Percentiles rank a stretch among this genome's conserved stretches.
Evolutionary conservation across 2,888 invertebrate species (phyloP).

Genomic region (Apoda limacodes): DNA sequence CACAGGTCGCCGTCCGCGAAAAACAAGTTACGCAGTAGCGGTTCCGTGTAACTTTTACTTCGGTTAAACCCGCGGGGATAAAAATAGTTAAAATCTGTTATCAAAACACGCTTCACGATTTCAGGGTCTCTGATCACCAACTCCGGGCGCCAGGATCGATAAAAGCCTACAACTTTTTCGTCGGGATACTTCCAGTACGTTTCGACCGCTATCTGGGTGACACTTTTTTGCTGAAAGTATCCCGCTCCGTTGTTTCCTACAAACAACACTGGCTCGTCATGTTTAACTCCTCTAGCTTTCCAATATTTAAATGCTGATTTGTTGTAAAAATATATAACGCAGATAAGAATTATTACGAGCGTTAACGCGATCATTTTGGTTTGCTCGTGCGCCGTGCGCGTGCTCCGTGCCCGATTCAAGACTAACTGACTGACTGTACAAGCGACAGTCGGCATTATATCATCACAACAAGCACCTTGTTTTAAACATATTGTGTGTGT

Average conservation of each 20-base stretch:
- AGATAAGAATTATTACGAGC: conserved; percentile 18
- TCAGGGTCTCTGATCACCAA: conserved; percentile 22
- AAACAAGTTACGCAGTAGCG: conserved; percentile 19
- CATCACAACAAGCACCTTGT: no score
- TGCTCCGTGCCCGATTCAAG: no score
- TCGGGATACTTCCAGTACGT: conserved; percentile 19
- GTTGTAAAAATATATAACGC: conserved; percentile 18
- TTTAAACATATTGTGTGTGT: no score
- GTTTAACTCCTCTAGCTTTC: conserved; percentile 15
- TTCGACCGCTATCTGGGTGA: conserved; percentile 12
- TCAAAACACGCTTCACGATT: conserved; percentile 18
- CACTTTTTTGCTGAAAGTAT: conserved; percentile 11
- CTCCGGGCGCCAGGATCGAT: conserved; percentile 11
- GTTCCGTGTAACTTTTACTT: conserved; percentile 15
- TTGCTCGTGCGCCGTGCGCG: no score
- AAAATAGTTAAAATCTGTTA: conserved; percentile 19
- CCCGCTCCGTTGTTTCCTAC: conserved; percentile 13
- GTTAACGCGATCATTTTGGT: conserved; percentile 15
- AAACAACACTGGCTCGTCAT: conserved; percentile 17
- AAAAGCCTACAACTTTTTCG: conserved; percentile 18
- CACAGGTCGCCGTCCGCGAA: conserved; percentile 27
- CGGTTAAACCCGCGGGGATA: conserved; percentile 14
- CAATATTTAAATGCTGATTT: conserved; percentile 17
- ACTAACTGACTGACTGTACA: no score
- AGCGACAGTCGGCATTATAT: no score